Percentiles rank a stretch among this genome's conserved stretches.
Evolutionary conservation across 2,113 vertebrate genomes (phyloP).

Genomic region (Panthera uncia): DNA sequence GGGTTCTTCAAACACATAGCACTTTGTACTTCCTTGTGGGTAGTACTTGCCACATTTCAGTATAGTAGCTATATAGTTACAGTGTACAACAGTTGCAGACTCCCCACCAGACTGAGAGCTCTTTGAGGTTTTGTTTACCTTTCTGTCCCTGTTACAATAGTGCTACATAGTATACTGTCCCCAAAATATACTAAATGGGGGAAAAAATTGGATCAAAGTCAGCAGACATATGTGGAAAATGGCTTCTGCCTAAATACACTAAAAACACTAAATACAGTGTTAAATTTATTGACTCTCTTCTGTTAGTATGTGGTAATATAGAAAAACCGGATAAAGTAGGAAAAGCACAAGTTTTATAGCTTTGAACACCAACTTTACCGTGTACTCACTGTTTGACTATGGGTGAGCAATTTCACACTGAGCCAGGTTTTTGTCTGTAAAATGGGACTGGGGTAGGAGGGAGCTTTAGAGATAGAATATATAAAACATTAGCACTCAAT

Average conservation of each 20-base stretch:
- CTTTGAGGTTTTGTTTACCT: not conserved
- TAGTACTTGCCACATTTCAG: not conserved
- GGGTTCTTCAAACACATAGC: not conserved
- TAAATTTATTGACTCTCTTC: slow-evolving; percentile 19
- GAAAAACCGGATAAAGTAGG: not conserved
- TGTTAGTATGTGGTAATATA: slow-evolving; percentile 1
- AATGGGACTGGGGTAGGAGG: not conserved
- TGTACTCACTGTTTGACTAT: not conserved
- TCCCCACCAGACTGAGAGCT: not conserved
- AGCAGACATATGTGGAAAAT: slow-evolving; percentile 35
- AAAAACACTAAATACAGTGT: not conserved
- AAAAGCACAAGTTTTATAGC: not conserved
- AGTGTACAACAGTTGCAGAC: not conserved
- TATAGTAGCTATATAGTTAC: not conserved
- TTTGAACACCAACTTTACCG: not conserved
- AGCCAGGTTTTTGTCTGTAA: not conserved
- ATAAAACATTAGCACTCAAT: not conserved
- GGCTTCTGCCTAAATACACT: not conserved
- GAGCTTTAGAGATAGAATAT: not conserved
- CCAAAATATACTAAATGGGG: not conserved
- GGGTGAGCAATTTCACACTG: not conserved
- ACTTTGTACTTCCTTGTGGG: not conserved
- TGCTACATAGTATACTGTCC: not conserved
- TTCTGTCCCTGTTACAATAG: not conserved
- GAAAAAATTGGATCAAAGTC: not conserved